Percentiles rank a stretch among this genome's conserved stretches.
Evolutionary conservation across 2,888 invertebrate genomes (phyloP).

Genomic region (Sthenelais limicola): DNA sequence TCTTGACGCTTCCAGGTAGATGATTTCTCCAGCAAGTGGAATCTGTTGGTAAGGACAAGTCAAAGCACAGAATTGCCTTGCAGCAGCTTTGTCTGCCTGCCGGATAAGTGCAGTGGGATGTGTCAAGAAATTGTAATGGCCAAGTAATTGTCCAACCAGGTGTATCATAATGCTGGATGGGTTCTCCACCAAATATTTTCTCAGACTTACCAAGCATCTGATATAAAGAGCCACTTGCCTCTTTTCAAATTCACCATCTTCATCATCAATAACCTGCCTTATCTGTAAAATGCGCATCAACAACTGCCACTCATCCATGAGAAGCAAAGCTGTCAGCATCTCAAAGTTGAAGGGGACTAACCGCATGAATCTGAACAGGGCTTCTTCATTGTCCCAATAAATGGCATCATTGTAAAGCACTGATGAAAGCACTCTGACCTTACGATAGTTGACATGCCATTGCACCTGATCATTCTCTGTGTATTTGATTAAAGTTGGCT

Average conservation of each 20-base stretch:
- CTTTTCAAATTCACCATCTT: constrained; percentile 32
- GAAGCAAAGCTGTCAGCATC: constrained; percentile 13
- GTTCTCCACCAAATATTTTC: constrained; percentile 15
- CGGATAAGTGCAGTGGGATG: constrained; percentile 5
- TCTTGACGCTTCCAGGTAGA: not conserved
- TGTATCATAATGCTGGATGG: constrained; percentile 23
- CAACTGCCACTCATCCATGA: constrained; percentile 30
- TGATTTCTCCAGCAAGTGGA: constrained; percentile 14
- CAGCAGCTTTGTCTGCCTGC: constrained; percentile 7
- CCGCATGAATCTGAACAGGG: constrained; percentile 32
- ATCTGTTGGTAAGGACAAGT: constrained; percentile 21
- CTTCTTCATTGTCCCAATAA: constrained; percentile 31
- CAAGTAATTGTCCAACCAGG: constrained; percentile 14
- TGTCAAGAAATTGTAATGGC: constrained; percentile 14
- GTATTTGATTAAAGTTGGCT: constrained; percentile 2
- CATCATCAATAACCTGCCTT: constrained; percentile 22
- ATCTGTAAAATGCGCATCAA: constrained; percentile 6
- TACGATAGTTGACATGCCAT: constrained; percentile 19
- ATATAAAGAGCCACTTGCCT: constrained; percentile 9
- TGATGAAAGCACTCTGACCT: not conserved
- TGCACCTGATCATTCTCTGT: not conserved
- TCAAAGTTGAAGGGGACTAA: constrained; percentile 21
- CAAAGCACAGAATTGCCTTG: constrained; percentile 10
- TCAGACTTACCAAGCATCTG: not conserved
- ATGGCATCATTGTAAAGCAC: constrained; percentile 18